phyloP scores from a whole-genome alignment of 2,113 vertebrate genomes.

The Buteo buteo region DNA sequence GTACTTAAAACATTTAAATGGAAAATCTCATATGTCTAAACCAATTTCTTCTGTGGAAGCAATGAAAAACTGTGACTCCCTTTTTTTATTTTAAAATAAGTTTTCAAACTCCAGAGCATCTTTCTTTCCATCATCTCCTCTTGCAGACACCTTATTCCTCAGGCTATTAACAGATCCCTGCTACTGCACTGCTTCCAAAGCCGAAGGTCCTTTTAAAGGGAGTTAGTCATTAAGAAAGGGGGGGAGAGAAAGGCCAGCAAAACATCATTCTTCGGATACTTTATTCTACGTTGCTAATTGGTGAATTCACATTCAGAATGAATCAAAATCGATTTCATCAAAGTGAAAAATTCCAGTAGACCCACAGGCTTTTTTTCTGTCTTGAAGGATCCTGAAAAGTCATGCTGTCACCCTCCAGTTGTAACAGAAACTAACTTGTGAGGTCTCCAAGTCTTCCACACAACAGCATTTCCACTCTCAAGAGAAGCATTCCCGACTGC shows the following conservation, averaged over 20 bases:
- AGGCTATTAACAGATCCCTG: neutral
- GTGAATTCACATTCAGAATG: neutral
- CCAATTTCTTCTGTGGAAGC: neutral
- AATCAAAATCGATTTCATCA: neutral
- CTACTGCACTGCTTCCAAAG: neutral
- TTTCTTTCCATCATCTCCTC: neutral
- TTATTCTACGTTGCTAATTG: neutral
- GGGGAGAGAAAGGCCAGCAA: neutral
- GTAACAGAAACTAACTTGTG: neutral
- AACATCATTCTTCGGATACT: neutral
- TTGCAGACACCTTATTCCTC: neutral
- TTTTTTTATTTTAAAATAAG: neutral
- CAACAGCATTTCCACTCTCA: neutral
- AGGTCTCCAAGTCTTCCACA: neutral
- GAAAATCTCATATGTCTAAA: neutral
- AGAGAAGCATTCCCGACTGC: neutral
- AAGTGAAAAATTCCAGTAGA: neutral
- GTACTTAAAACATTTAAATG: neutral
- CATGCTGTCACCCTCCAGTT: neutral
- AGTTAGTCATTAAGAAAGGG: neutral
- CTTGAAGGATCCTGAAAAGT: neutral
- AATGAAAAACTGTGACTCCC: neutral
- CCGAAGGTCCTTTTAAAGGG: neutral
- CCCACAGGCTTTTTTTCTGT: neutral
- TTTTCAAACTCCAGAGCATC: neutral